Evolutionary conservation across 2,888 invertebrate genomes (phyloP), one percentile per base, ranked within the genome.

Genomic region (Eupithecia vulgata): DNA sequence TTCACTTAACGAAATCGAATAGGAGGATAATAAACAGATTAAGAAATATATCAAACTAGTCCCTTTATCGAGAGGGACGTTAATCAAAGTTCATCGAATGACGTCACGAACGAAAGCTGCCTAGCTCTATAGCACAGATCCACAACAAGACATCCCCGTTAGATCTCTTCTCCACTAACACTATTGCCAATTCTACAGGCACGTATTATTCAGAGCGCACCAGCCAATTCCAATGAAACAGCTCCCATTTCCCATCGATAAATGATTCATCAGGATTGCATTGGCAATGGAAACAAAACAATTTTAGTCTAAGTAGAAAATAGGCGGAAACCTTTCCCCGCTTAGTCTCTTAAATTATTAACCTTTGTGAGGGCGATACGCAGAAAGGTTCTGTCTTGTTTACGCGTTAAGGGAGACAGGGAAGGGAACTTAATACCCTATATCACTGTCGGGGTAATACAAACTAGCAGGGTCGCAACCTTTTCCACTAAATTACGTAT

Each of bases 401-500:
- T 94, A 93, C 93, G 91, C 90, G 92, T 91, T 92, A 90, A 91
- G 92, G 92, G 93, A 91, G 91, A 90, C 87, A 87, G 90, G 88
- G 90, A 88, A 90, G 90, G 92, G 91, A 91, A 91, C 93, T 93
- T 93, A 93, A 94, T 94, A 91, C 91, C 92, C 94, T 93, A 92
- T 94, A 93, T 94, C 93, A 94, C 92, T 93, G 93, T 91, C 92
- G 89, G 91, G 88, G 90, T 90, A 91, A 92, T 91, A 91, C 92
- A 92, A 94, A 93, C 92, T 93, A 90, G 91, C 90, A 85, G 92
- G 93, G 91, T 91, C 91, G 88, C 90, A 92, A 93, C 93, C 93
- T 94, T 94, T 93, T 93, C 93, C 92, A 92, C 91, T 93, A 91
- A 93, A 94, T 94, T 94, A 91, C 91, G 90, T 93, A 94, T 94